These are phyloP conservation scores for Neoniphon sammara DNA, from an alignment of 2,797 vertebrate genomes.

Conservation along the genomic window DNA sequence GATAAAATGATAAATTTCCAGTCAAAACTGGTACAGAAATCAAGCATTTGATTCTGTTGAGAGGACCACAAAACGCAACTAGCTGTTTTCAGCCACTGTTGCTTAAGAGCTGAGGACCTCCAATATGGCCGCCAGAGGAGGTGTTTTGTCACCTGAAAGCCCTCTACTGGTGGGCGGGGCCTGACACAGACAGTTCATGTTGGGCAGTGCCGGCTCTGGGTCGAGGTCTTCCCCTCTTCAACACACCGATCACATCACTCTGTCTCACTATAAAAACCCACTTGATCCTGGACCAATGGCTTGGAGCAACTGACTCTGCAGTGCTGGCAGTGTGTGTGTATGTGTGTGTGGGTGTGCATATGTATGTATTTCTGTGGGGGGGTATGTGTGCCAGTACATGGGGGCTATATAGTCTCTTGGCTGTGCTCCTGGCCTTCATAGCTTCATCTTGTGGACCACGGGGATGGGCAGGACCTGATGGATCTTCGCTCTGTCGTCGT, in stretches of 20 bases:
- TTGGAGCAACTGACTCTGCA: background rate
- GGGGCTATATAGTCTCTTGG: conserved; percentile 41
- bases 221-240: background rate
- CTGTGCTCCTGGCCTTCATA: conserved; percentile 80
- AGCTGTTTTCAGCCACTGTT: conserved; percentile 13
- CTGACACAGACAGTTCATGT: conserved; percentile 19
- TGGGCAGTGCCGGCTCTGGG: conserved; percentile 8
- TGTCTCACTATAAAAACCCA: conserved; percentile 17
- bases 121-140: conserved; percentile 13
- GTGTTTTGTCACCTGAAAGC: background rate
- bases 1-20: conserved; percentile 10
- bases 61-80: background rate
- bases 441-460: conserved; percentile 88
- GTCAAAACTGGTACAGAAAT: conserved; percentile 14
- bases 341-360: conserved; percentile 6
- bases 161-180: background rate
- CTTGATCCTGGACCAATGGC: conserved; percentile 30
- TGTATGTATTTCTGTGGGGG: conserved; percentile 8
- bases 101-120: conserved; percentile 14
- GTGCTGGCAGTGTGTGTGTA: conserved; percentile 36
- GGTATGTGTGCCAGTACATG: conserved; percentile 17
- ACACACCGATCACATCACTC: background rate
- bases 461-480: conserved; percentile 93
- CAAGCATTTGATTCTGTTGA: background rate
- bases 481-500: conserved; percentile 87